Evolutionary conservation across 2,888 invertebrate genomes (phyloP).

Genomic region (Melieria crassipennis): DNA sequence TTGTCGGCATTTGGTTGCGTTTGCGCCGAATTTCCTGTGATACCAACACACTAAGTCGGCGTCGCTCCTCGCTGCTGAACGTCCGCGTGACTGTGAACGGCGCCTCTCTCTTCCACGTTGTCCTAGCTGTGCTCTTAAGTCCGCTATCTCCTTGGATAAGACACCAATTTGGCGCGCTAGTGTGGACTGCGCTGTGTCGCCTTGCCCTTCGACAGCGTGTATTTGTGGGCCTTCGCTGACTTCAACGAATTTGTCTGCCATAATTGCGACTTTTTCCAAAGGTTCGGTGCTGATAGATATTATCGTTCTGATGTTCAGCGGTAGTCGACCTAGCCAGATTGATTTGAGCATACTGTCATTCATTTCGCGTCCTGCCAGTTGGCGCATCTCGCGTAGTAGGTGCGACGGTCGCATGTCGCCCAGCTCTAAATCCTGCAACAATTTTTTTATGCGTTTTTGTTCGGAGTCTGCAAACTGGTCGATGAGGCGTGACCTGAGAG

Average conservation of each 20-base stretch:
- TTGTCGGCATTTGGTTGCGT: conserved; percentile 27
- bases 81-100: background rate
- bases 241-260: conserved; percentile 37
- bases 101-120: background rate
- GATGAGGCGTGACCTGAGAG: conserved; percentile 40
- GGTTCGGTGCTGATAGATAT: conserved; percentile 21
- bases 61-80: background rate
- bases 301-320: conserved; percentile 38
- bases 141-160: background rate
- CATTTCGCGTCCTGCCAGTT: conserved; percentile 39
- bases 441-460: conserved; percentile 41
- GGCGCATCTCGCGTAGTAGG: conserved; percentile 41
- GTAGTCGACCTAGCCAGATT: conserved; percentile 44
- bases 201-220: background rate
- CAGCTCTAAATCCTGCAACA: conserved; percentile 43
- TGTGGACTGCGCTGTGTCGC: background rate
- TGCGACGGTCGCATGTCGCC: conserved; percentile 48
- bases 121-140: background rate
- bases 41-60: conserved; percentile 12
- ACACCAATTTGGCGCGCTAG: background rate
- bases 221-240: conserved; percentile 26
- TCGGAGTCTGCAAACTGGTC: conserved; percentile 45
- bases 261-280: conserved; percentile 34
- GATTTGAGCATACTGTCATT: conserved; percentile 41
- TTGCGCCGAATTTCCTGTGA: conserved; percentile 14